Percentiles rank a stretch among this genome's conserved stretches.
These are phyloP conservation scores for Argya squamiceps DNA, from an alignment of 2,797 vertebrate species.

Conservation along the genomic window DNA sequence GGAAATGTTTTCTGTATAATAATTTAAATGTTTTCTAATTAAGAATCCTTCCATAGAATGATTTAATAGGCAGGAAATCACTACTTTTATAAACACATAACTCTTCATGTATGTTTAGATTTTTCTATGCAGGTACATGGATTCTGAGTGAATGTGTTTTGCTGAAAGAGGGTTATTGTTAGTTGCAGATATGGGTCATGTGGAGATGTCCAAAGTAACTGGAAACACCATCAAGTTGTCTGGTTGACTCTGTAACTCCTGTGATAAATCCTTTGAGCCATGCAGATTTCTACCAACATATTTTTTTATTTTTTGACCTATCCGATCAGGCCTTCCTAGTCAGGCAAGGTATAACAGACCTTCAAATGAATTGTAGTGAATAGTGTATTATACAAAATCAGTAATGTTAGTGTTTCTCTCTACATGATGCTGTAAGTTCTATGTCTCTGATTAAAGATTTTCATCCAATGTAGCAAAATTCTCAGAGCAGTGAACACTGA, in stretches of 20 bases:
- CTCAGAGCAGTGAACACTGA: not conserved
- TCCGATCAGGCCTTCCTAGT: not conserved
- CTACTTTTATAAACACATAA: not conserved
- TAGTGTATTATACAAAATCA: not conserved
- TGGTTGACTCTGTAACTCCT: not conserved
- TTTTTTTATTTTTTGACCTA: not conserved
- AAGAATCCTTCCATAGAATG: not conserved
- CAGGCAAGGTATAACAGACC: not conserved
- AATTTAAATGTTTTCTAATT: not conserved
- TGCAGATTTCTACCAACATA: not conserved
- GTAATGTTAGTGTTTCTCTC: not conserved
- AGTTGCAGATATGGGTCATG: not conserved
- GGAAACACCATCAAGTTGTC: not conserved
- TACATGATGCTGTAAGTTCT: not conserved
- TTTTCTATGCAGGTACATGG: not conserved
- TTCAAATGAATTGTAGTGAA: not conserved
- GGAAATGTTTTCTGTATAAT: not conserved
- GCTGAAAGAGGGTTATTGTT: not conserved
- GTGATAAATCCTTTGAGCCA: not conserved
- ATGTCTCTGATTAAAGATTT: not conserved
- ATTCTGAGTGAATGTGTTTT: not conserved
- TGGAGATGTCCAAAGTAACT: not conserved
- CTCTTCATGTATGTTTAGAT: not conserved
- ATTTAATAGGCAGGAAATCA: not conserved
- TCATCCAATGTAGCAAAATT: not conserved